phyloP scores from a whole-genome alignment of 2,888 invertebrate species.

The Linnaemya tessellans region DNA sequence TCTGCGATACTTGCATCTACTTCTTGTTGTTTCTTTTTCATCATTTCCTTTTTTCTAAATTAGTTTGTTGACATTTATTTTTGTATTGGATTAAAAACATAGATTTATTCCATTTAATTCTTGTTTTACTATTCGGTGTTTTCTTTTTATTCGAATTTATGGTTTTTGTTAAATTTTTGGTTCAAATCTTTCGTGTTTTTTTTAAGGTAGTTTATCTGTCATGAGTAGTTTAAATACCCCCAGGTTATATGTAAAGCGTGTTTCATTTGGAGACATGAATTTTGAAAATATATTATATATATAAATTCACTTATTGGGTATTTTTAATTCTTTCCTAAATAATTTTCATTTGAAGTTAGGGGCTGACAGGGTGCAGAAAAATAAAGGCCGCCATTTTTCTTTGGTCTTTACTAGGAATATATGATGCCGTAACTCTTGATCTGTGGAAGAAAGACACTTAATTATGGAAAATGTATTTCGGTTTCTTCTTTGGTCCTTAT shows the following conservation, averaged over 20 bases:
- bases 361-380: too few relatives aligned
- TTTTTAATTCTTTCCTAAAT: too few relatives aligned
- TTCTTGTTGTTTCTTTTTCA: neutral
- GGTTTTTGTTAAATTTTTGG: constrained; percentile 24
- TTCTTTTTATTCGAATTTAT: neutral
- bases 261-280: neutral
- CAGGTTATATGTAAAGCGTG: neutral
- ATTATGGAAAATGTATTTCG: too few relatives aligned
- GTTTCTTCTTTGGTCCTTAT: too few relatives aligned
- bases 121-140: constrained; percentile 7
- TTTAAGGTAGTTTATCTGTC: constrained; percentile 56
- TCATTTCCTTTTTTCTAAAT: constrained; percentile 6
- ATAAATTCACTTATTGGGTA: too few relatives aligned
- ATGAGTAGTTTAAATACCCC: constrained; percentile 8
- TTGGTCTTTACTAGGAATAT: too few relatives aligned
- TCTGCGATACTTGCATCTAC: neutral
- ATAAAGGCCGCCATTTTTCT: too few relatives aligned
- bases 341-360: too few relatives aligned
- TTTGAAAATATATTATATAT: too few relatives aligned
- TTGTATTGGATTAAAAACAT: constrained; percentile 34
- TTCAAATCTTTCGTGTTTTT: constrained; percentile 40
- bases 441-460: too few relatives aligned
- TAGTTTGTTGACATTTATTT: constrained; percentile 49
- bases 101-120: constrained; percentile 30
- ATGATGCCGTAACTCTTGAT: too few relatives aligned